Evolutionary conservation across 2,888 invertebrate species (phyloP), one percentile per base, ranked within the genome.

Genomic region (Pristionchus arcanus): DNA sequence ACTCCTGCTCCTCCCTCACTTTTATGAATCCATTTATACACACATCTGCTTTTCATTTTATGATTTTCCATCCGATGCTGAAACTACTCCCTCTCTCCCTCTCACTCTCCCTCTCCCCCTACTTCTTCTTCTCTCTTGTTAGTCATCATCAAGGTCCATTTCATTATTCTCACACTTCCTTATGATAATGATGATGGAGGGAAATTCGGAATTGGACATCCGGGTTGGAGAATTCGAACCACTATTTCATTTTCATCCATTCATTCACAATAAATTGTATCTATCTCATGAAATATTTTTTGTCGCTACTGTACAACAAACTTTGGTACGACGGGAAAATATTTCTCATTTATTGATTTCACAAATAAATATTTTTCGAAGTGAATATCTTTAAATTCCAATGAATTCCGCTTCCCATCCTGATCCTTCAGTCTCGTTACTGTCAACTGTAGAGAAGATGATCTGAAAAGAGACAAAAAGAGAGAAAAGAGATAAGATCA

Each of bases 31-130:
- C 81, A 81, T 81, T 81, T 49, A 81, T 81, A 81, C 81, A 81
- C 81, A 81, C 81, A 81, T 81, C 81, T 81, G 81, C 81, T 81
- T 81, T 81, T 81, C 81, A 81, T 81, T 81, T 81, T 81, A 81
- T 53, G 81, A 81, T 81, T 81, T 53, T 53, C 49, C n/a, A 16
- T 49, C 49, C 49, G 19, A 34, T 37, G 21, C 34, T 34, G 42
- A 53, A 42, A 81, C 49, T 28, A 25, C 49, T 19, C 28, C 81
- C 19, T 49, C n/a, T n/a, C 28, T n/a, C 49, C 49, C 81, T 25
- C 19, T 63, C 63, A 34, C n/a, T 49, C 81, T 81, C 25, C 49
- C n/a, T 53, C 25, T 25, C 28, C n/a, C 53, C 81, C 34, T 37
- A 28, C 81, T 81, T 7, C 81, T 49, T 49, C 42, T 25, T 77